phyloP scores from a whole-genome alignment of 2,113 vertebrate genomes.

The Ploceus nigricollis region DNA sequence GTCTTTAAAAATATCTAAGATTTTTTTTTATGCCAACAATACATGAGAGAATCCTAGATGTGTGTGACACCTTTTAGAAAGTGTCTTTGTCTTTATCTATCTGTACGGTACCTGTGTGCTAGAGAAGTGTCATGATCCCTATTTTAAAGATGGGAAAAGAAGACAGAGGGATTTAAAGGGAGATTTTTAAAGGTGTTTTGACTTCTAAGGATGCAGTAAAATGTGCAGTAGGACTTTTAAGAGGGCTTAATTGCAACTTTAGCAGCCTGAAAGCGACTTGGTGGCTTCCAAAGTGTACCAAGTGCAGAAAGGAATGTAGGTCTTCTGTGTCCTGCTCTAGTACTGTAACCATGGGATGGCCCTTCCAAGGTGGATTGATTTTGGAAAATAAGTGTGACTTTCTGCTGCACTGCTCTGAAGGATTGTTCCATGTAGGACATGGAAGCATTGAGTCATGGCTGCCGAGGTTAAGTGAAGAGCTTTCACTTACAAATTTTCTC shows the following conservation, averaged over 20 bases:
- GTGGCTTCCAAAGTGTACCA: background rate
- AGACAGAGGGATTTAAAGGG: conserved; percentile 44
- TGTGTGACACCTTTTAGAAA: conserved; percentile 43
- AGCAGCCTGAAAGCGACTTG: background rate
- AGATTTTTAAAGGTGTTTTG: conserved; percentile 57
- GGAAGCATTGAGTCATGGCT: background rate
- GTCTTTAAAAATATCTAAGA: conserved; percentile 30
- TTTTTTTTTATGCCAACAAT: conserved; percentile 37
- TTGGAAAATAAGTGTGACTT: background rate
- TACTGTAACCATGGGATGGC: background rate
- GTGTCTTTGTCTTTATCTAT: conserved; percentile 55
- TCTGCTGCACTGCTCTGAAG: background rate
- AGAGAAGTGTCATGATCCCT: conserved; percentile 44
- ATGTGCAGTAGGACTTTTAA: conserved; percentile 50
- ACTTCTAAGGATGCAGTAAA: conserved; percentile 56
- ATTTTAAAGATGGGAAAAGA: conserved; percentile 44
- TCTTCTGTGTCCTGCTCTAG: background rate
- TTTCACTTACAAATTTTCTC: background rate
- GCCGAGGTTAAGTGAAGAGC: background rate
- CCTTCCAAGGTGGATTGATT: background rate
- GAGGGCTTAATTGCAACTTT: conserved; percentile 43
- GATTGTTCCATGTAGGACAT: background rate
- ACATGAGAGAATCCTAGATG: conserved; percentile 48
- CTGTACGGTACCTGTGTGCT: background rate
- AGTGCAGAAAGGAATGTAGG: background rate